These are phyloP conservation scores for Penelope pileata DNA, from an alignment of 2,113 vertebrate genomes.

Conservation along the genomic window DNA sequence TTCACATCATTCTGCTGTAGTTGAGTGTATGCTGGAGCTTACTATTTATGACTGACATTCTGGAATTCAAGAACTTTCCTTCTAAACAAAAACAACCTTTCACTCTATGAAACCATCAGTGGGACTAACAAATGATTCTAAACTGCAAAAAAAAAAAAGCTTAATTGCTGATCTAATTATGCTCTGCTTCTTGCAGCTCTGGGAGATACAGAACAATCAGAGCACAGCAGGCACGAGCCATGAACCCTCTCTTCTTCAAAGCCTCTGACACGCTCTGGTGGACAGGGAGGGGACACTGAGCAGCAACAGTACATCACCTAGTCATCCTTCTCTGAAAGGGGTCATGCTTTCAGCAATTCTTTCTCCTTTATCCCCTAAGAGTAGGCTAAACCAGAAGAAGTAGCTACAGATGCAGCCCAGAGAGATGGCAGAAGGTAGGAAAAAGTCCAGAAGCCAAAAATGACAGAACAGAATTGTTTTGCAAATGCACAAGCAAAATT, in stretches of 20 bases:
- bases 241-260: neutral
- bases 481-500: no score
- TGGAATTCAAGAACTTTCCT: neutral
- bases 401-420: neutral
- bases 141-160: conserved; percentile 1
- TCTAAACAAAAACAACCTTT: neutral
- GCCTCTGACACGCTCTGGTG: accelerated
- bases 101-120: neutral
- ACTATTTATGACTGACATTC: neutral
- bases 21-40: neutral
- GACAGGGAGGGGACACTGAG: neutral
- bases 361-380: neutral
- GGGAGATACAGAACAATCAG: conserved; percentile 24
- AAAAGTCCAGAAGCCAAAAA: neutral
- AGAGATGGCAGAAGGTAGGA: neutral
- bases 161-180: conserved; percentile 23
- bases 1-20: neutral
- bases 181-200: neutral
- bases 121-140: neutral
- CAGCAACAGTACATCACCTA: neutral
- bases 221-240: neutral
- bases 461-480: neutral
- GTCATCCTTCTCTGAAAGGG: neutral
- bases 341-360: no score
- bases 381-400: neutral